Percentiles rank a stretch among this genome's conserved stretches.
Evolutionary conservation across 2,888 invertebrate genomes (phyloP).

Genomic region (Metacarcinus magister): DNA sequence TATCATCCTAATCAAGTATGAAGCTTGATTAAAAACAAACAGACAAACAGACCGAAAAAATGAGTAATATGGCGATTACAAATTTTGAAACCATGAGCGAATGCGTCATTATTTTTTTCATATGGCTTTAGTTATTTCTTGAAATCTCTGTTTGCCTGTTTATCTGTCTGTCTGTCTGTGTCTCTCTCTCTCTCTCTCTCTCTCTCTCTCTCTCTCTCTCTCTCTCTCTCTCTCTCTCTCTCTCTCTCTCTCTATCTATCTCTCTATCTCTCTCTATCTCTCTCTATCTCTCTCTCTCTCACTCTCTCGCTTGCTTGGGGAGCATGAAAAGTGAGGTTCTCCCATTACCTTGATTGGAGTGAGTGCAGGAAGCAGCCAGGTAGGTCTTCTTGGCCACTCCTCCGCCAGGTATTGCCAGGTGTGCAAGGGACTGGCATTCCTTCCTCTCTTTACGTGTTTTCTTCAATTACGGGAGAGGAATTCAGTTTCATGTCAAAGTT

Average conservation of each 20-base stretch:
- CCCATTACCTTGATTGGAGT: slow-evolving; percentile 15
- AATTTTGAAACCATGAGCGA: too few relatives aligned
- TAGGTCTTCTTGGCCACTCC: not conserved
- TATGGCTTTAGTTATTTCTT: too few relatives aligned
- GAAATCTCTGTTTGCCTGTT: too few relatives aligned
- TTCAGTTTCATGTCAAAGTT: not conserved
- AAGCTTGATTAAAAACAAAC: too few relatives aligned
- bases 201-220: too few relatives aligned
- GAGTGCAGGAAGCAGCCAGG: not conserved
- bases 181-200: too few relatives aligned
- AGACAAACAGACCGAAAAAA: not conserved
- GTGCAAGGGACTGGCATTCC: not conserved
- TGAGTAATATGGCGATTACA: not conserved
- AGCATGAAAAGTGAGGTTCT: not conserved
- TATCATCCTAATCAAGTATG: too few relatives aligned
- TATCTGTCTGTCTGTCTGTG: too few relatives aligned
- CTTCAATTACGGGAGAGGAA: not conserved
- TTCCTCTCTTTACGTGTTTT: not conserved
- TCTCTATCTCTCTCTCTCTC: not conserved
- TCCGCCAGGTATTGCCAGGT: slow-evolving; percentile 13
- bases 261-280: not conserved
- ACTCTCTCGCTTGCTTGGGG: not conserved
- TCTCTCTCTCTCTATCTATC: not conserved
- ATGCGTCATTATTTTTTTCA: too few relatives aligned
- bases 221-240: not conserved